A percentile compares a stretch with the other conserved stretches of the same genome.
Conservation (phyloP, 2,797 vertebrate genomes). For the Diceros bicornis region DNA sequence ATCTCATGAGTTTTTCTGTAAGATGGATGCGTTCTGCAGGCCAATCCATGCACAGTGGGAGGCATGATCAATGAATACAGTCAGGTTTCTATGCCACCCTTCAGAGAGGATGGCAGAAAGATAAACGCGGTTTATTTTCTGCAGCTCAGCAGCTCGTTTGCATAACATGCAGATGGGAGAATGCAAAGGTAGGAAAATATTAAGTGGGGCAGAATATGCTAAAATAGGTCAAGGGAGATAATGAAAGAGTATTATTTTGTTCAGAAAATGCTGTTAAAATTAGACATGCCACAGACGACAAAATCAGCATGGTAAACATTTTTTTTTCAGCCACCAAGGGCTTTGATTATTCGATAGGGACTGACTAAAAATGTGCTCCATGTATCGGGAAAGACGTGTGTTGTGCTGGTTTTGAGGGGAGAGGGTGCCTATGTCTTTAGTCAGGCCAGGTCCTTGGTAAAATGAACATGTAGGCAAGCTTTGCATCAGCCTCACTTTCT, state of each 20-base stretch:
- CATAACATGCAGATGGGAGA: slow-evolving; percentile 61
- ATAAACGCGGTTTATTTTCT: slow-evolving; percentile 77
- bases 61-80: neutral
- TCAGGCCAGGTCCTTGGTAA: neutral
- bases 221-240: slow-evolving; percentile 79
- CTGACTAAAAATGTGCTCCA: neutral
- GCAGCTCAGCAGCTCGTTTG: slow-evolving; percentile 69
- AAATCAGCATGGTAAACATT: slow-evolving; percentile 21
- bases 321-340: neutral
- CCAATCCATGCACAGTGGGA: neutral
- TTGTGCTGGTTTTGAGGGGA: neutral
- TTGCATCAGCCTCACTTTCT: neutral
- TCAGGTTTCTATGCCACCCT: neutral
- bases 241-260: slow-evolving; percentile 53
- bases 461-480: neutral
- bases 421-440: neutral
- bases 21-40: neutral
- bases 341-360: slow-evolving; percentile 37
- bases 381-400: neutral
- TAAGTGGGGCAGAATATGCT: slow-evolving; percentile 74
- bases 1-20: neutral
- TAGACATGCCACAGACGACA: slow-evolving; percentile 59
- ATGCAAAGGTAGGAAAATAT: slow-evolving; percentile 69
- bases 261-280: slow-evolving; percentile 74
- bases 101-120: slow-evolving; percentile 50